Percentiles rank a stretch among this genome's conserved stretches.
Conservation (phyloP, 2,113 vertebrate genomes). For the Pelmatolapia mariae region DNA sequence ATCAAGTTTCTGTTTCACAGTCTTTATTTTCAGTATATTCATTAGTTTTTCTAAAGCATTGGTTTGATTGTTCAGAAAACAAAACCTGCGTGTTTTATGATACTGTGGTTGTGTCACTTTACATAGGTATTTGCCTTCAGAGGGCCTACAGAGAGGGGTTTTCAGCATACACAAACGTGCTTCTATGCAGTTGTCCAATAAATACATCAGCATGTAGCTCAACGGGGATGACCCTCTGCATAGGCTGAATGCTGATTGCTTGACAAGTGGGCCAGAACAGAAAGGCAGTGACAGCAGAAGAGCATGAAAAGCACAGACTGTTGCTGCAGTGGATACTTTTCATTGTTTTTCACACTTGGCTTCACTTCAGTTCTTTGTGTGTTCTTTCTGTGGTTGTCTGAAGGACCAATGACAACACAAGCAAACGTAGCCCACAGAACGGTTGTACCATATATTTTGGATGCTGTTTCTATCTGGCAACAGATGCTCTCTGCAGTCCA, state of each 20-base stretch:
- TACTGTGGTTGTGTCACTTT: not conserved
- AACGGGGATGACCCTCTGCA: not conserved
- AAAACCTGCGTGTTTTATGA: not conserved
- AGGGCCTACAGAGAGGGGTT: not conserved
- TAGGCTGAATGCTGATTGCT: not conserved
- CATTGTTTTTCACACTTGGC: not conserved
- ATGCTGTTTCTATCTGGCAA: not conserved
- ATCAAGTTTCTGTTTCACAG: not conserved
- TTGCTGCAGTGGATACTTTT: not conserved
- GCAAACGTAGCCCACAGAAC: not conserved
- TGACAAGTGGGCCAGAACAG: not conserved
- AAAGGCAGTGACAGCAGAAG: not conserved
- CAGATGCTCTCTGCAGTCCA: not conserved
- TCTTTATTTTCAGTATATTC: not conserved
- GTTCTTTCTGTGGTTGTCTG: not conserved
- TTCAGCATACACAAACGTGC: not conserved
- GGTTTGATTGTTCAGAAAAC: not conserved
- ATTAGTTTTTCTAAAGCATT: not conserved
- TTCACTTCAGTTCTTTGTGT: not conserved
- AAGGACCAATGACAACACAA: not conserved
- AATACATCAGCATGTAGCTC: not conserved
- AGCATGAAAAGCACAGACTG: not conserved
- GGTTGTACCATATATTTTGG: not conserved
- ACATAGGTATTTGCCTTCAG: not conserved
- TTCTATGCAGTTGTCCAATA: not conserved